Evolutionary conservation across 2,888 invertebrate species (phyloP).

Genomic region (Zelleria hepariella): DNA sequence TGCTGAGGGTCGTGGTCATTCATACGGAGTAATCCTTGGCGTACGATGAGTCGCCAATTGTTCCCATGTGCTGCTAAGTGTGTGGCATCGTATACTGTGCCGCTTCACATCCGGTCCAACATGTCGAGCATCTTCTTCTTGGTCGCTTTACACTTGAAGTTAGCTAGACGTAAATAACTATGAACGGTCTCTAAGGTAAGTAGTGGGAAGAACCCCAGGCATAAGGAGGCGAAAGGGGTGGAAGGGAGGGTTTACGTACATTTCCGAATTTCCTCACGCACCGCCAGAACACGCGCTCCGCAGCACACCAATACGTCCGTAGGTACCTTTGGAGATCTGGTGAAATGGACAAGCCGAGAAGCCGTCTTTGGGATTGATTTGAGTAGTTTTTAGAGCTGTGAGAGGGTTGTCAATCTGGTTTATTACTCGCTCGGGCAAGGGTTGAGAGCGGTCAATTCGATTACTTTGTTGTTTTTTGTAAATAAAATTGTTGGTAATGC

Average conservation of each 20-base stretch:
- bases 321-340: constrained; percentile 34
- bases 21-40: too few species aligned
- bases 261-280: constrained; percentile 53
- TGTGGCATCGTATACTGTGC: too few species aligned
- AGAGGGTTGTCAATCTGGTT: constrained; percentile 49
- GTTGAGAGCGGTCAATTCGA: neutral
- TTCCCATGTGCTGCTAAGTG: too few species aligned
- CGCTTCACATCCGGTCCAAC: too few species aligned
- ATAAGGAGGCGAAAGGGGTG: constrained; percentile 12
- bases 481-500: too few species aligned
- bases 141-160: too few species aligned
- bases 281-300: constrained; percentile 55
- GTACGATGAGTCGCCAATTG: too few species aligned
- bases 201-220: neutral
- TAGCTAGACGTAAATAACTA: too few species aligned
- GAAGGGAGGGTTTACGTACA: constrained; percentile 22
- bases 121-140: too few species aligned
- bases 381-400: constrained; percentile 43
- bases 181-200: too few species aligned
- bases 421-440: constrained; percentile 25
- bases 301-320: constrained; percentile 48
- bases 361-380: constrained; percentile 27
- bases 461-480: constrained; percentile 5
- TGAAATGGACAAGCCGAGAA: constrained; percentile 55
- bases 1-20: too few species aligned